These are phyloP conservation scores for Nesidiocoris tenuis DNA, from an alignment of 2,888 invertebrate species.

Conservation along the genomic window DNA sequence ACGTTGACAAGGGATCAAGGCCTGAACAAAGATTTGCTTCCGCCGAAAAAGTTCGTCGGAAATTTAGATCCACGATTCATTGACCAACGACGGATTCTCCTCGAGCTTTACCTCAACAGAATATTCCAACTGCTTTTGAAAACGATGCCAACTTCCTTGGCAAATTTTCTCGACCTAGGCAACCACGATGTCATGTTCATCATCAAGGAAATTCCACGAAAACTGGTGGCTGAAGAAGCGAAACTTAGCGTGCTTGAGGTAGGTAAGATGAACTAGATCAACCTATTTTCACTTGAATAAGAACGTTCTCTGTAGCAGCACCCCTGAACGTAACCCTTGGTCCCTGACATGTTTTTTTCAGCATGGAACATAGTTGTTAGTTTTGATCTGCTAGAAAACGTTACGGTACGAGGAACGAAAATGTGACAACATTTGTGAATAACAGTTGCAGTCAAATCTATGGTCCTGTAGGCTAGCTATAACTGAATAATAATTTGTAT, in stretches of 20 bases:
- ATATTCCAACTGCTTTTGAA: slow-evolving; percentile 73
- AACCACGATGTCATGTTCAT: slow-evolving; percentile 79
- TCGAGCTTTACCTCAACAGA: slow-evolving; percentile 78
- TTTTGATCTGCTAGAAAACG: no score
- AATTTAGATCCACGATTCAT: slow-evolving; percentile 87
- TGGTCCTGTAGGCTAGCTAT: no score
- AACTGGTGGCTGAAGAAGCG: slow-evolving; percentile 60
- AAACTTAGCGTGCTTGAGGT: slow-evolving; percentile 79
- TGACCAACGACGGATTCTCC: slow-evolving; percentile 73
- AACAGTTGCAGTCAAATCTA: no score
- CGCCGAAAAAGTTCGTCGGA: slow-evolving; percentile 89
- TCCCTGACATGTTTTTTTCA: no score
- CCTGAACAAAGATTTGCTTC: slow-evolving; percentile 79
- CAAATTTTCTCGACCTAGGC: slow-evolving; percentile 84
- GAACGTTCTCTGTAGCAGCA: no score
- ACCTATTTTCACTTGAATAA: no score
- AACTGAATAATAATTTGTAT: no score
- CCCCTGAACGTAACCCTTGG: no score
- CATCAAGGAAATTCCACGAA: slow-evolving; percentile 76
- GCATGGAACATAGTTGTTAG: no score
- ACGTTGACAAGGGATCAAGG: slow-evolving; percentile 77
- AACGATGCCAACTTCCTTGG: slow-evolving; percentile 76
- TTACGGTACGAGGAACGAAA: no score
- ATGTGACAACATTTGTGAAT: no score
- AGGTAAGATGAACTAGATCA: no score